Conservation (phyloP, 2,888 invertebrate genomes). For the Tenthredo mesomela region DNA sequence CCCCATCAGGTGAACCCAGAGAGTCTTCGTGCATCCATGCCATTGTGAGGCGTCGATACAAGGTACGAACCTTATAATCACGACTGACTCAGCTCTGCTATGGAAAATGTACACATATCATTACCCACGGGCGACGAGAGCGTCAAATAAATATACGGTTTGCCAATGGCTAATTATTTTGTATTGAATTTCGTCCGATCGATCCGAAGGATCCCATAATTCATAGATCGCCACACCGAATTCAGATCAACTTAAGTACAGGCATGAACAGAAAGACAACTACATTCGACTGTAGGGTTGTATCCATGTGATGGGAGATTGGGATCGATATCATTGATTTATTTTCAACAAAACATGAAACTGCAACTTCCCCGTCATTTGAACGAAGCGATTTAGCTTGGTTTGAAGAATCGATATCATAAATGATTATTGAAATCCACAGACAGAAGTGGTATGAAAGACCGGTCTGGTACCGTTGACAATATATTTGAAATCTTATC, state of each 20-base stretch:
- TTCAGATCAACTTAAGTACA: constrained; percentile 1
- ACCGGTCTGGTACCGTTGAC: not conserved
- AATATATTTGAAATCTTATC: constrained; percentile 69
- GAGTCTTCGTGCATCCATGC: constrained; percentile 60
- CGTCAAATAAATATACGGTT: constrained; percentile 63
- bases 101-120: constrained; percentile 75
- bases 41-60: constrained; percentile 72
- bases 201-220: constrained; percentile 53
- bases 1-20: constrained; percentile 59
- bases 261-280: not conserved
- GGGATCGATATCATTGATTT: not conserved
- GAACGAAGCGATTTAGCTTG: not conserved
- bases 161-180: constrained; percentile 65
- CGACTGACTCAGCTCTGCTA: constrained; percentile 63
- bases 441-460: not conserved
- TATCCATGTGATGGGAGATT: not conserved
- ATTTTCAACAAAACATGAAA: not conserved
- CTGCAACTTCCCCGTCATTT: not conserved
- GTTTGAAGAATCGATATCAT: constrained; percentile 4
- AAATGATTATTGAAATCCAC: not conserved
- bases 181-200: constrained; percentile 61
- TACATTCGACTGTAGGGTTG: not conserved
- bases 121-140: constrained; percentile 61
- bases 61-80: constrained; percentile 69
- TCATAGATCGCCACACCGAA: constrained; percentile 17